phyloP scores from a whole-genome alignment of 2,888 invertebrate genomes.

The Drosophila aldrichi region DNA sequence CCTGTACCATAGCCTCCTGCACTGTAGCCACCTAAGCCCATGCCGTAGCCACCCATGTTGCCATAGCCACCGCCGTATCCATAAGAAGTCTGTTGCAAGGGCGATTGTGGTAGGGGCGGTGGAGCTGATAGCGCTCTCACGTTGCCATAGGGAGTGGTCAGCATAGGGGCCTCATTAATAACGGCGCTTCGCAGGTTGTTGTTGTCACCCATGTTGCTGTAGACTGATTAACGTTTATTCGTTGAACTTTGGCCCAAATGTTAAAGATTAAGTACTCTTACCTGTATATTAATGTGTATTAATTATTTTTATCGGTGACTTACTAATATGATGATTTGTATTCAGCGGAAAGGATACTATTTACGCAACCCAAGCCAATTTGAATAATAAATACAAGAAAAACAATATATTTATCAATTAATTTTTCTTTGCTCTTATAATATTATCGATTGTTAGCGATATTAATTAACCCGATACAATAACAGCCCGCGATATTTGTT shows the following conservation, averaged over 20 bases:
- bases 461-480: slow-evolving; percentile 1
- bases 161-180: slow-evolving; percentile 74
- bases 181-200: slow-evolving; percentile 79
- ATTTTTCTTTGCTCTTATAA: slow-evolving; percentile 18
- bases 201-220: slow-evolving; percentile 69
- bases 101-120: slow-evolving; percentile 46
- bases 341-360: not conserved
- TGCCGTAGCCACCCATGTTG: slow-evolving; percentile 37
- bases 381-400: slow-evolving; percentile 1
- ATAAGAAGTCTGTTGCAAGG: slow-evolving; percentile 44
- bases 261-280: slow-evolving; percentile 28
- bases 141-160: slow-evolving; percentile 64
- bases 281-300: slow-evolving; percentile 7
- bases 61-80: slow-evolving; percentile 39
- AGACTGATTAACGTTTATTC: slow-evolving; percentile 30
- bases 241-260: slow-evolving; percentile 55
- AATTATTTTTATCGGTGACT: not conserved
- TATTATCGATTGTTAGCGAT: slow-evolving; percentile 22
- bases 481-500: not conserved
- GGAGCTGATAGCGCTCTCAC: slow-evolving; percentile 42
- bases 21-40: slow-evolving; percentile 49
- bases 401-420: slow-evolving; percentile 26
- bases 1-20: slow-evolving; percentile 42
- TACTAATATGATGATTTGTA: not conserved
- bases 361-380: not conserved